A percentile compares a stretch with the other conserved stretches of the same genome.
Conservation (phyloP, 2,888 invertebrate species). For the Agrochola macilenta region DNA sequence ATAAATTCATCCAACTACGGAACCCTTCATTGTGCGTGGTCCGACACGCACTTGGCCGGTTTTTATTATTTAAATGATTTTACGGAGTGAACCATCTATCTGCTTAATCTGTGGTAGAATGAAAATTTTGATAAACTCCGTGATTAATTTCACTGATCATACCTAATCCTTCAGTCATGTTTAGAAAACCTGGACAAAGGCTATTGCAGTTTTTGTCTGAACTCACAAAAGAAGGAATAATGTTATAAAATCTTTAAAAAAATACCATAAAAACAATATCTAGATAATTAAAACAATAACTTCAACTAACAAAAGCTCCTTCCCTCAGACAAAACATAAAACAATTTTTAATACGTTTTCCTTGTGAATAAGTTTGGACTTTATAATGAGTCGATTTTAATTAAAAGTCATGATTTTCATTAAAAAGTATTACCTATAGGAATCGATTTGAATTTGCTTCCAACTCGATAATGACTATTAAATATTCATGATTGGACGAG, state of each 20-base stretch:
- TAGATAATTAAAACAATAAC: not conserved
- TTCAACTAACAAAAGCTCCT: not conserved
- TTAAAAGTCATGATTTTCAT: conserved; percentile 53
- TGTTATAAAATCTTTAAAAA: not conserved
- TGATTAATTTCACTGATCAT: not conserved
- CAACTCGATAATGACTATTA: conserved; percentile 37
- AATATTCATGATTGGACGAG: conserved; percentile 54
- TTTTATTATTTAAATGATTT: too few species aligned
- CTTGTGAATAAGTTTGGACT: conserved; percentile 5
- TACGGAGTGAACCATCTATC: too few species aligned
- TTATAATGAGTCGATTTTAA: conserved; percentile 37
- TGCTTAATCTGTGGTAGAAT: not conserved
- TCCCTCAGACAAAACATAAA: too few species aligned
- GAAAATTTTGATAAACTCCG: not conserved
- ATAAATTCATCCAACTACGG: too few species aligned
- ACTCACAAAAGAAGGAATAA: not conserved
- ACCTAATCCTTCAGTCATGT: not conserved
- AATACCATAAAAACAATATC: not conserved
- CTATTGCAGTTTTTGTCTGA: not conserved
- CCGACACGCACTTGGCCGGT: too few species aligned
- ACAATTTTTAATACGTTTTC: not conserved
- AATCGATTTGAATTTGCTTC: conserved; percentile 34
- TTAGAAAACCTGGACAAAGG: not conserved
- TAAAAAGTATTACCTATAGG: conserved; percentile 26
- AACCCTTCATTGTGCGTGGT: too few species aligned